Evolutionary conservation across 2,113 vertebrate genomes (phyloP).

Genomic region (Phaethornis superciliosus): DNA sequence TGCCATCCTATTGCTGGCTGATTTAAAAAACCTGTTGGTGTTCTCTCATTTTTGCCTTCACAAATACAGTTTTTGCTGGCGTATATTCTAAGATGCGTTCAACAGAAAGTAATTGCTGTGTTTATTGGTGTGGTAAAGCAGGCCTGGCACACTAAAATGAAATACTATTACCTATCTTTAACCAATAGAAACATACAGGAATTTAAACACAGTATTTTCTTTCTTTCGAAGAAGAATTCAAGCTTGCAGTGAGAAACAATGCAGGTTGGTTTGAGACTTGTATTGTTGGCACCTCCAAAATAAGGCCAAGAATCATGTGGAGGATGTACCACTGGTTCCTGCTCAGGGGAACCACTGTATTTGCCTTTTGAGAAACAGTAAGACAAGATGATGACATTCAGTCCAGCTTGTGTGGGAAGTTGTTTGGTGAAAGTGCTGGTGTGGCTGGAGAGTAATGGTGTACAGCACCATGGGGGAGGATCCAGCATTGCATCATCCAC

Average conservation of each 20-base stretch:
- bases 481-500: background rate
- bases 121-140: background rate
- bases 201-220: background rate
- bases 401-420: background rate
- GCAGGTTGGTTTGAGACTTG: background rate
- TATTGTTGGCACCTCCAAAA: background rate
- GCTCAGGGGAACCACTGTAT: background rate
- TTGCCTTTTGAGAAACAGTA: background rate
- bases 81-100: background rate
- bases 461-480: accelerated
- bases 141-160: background rate
- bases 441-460: background rate
- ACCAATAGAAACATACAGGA: background rate
- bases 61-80: accelerated
- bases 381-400: background rate
- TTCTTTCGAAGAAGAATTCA: background rate
- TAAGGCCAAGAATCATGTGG: accelerated
- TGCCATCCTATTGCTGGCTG: background rate
- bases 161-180: background rate
- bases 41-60: background rate
- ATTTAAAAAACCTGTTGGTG: background rate
- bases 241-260: background rate
- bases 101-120: background rate
- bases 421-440: background rate
- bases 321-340: background rate